A percentile compares a stretch with the other conserved stretches of the same genome.
Conservation (phyloP, 2,888 invertebrate species). For the Phalera bucephala region DNA sequence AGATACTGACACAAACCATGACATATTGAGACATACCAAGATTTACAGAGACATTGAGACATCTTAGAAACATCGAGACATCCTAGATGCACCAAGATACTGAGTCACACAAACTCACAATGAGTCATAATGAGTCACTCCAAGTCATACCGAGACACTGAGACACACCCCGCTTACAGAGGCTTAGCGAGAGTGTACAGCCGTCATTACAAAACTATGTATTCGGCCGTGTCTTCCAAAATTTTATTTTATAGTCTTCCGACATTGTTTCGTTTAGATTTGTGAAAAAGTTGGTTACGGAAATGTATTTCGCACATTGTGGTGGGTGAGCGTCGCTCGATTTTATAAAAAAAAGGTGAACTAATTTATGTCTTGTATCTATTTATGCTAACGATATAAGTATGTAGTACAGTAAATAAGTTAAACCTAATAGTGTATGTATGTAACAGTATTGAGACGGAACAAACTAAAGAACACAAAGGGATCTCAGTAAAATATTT, state of each 20-base stretch:
- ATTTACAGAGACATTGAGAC: too few relatives aligned
- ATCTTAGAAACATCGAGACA: too few relatives aligned
- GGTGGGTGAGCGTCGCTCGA: conserved; percentile 60
- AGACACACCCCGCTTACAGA: too few relatives aligned
- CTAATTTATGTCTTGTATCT: conserved; percentile 74
- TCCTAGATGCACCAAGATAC: too few relatives aligned
- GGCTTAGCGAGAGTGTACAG: too few relatives aligned
- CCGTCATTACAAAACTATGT: conserved; percentile 20
- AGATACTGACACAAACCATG: too few relatives aligned
- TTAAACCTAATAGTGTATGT: conserved; percentile 40
- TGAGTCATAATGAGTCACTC: too few relatives aligned
- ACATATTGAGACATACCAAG: too few relatives aligned
- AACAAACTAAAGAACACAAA: conserved; percentile 67
- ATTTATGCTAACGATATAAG: conserved; percentile 39
- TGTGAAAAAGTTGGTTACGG: conserved; percentile 15
- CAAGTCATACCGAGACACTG: too few relatives aligned
- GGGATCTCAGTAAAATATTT: conserved; percentile 73
- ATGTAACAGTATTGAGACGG: conserved; percentile 63
- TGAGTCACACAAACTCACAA: too few relatives aligned
- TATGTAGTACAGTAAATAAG: conserved; percentile 34
- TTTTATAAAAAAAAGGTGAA: conserved; percentile 72
- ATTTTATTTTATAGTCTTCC: conserved; percentile 23
- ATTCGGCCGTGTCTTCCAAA: conserved; percentile 63
- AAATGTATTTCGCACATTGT: conserved; percentile 48
- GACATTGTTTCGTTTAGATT: conserved; percentile 19